Conservation (phyloP, 2,888 invertebrate genomes). For the Apamea anceps region DNA sequence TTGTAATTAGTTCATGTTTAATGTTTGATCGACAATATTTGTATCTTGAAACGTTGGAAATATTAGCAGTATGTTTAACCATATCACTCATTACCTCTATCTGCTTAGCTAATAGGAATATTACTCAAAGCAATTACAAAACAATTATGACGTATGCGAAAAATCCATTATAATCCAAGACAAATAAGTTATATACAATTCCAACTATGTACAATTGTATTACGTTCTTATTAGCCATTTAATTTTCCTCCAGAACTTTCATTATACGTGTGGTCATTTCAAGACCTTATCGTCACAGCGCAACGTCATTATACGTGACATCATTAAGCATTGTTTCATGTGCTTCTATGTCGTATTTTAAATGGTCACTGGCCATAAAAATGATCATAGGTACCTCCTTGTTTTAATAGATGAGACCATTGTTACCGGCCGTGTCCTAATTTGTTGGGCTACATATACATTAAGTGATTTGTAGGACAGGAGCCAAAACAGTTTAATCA, state of each 20-base stretch:
- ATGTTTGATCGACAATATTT: slow-evolving; percentile 33
- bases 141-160: slow-evolving; percentile 17
- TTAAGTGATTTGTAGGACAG: slow-evolving; percentile 28
- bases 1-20: slow-evolving; percentile 28
- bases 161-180: slow-evolving; percentile 11
- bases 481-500: slow-evolving; percentile 2
- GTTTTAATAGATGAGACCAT: slow-evolving; percentile 48
- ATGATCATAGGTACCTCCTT: slow-evolving; percentile 38
- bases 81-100: slow-evolving; percentile 1
- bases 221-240: slow-evolving; percentile 25
- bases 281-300: slow-evolving; percentile 34
- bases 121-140: slow-evolving; percentile 15
- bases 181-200: slow-evolving; percentile 11
- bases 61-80: slow-evolving; percentile 18
- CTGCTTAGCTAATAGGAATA: slow-evolving; percentile 8
- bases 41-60: slow-evolving; percentile 17
- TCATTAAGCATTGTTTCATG: slow-evolving; percentile 60
- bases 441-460: slow-evolving; percentile 37
- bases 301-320: slow-evolving; percentile 58
- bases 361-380: slow-evolving; percentile 63
- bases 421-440: slow-evolving; percentile 37
- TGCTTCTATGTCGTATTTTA: slow-evolving; percentile 58
- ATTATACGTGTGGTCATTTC: slow-evolving; percentile 38
- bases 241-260: slow-evolving; percentile 36
- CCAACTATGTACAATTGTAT: not conserved